A percentile compares a stretch with the other conserved stretches of the same genome.
Conservation (phyloP, 2,797 vertebrate species). For the Perodicticus potto region DNA sequence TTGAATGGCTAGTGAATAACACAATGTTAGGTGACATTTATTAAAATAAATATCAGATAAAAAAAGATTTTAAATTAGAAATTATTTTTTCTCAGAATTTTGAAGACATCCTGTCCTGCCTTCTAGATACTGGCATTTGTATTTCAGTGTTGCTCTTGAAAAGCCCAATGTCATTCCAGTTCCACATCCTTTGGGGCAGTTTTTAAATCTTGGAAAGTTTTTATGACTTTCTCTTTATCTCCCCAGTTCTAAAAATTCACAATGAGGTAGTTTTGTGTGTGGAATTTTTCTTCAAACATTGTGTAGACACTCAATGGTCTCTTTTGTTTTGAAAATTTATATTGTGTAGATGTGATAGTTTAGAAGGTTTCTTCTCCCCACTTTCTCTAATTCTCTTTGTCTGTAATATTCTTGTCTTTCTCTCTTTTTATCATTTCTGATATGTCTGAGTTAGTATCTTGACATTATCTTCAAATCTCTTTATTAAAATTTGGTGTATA, state of each 20-base stretch:
- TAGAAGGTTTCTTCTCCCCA: not conserved
- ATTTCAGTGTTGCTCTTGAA: not conserved
- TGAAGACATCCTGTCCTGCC: not conserved
- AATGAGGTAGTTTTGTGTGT: not conserved
- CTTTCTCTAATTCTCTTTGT: not conserved
- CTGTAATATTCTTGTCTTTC: not conserved
- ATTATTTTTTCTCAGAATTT: not conserved
- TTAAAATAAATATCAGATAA: slow-evolving; percentile 59
- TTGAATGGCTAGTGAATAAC: slow-evolving; percentile 34
- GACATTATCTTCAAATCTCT: not conserved
- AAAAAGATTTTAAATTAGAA: not conserved
- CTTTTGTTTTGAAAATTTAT: not conserved
- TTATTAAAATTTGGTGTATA: not conserved
- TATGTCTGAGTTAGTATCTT: not conserved
- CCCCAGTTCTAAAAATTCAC: not conserved
- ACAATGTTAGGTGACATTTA: slow-evolving; percentile 23
- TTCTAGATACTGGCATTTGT: not conserved
- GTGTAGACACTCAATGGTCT: not conserved
- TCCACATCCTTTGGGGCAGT: not conserved
- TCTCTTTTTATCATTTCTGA: not conserved
- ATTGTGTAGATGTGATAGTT: not conserved
- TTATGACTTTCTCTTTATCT: not conserved
- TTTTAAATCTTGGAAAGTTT: not conserved
- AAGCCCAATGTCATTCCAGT: not conserved
- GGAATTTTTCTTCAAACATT: not conserved